Percentiles rank a stretch among this genome's conserved stretches.
These are phyloP conservation scores for Hystrix cristata DNA, from an alignment of 2,113 vertebrate genomes.

Conservation along the genomic window DNA sequence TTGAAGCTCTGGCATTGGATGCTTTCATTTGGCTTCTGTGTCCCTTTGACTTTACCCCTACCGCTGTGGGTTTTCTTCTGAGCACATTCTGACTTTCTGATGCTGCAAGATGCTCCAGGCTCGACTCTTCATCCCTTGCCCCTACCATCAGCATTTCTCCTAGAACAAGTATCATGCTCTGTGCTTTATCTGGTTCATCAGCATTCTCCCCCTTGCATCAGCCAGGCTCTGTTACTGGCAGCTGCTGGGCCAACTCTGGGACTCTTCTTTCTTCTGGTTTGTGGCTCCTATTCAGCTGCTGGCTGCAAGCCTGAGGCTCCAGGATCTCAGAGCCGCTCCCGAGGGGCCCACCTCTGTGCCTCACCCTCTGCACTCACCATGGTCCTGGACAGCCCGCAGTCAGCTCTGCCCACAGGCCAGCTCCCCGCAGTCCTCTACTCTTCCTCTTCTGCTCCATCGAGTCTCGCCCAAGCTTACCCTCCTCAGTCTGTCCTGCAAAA, in stretches of 20 bases:
- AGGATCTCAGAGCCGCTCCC: background rate
- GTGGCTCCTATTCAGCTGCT: background rate
- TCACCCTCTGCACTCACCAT: no score
- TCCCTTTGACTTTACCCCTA: background rate
- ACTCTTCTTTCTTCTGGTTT: background rate
- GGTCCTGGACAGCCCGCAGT: accelerated
- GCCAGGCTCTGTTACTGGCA: background rate
- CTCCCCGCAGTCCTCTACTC: background rate
- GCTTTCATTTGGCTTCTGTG: background rate
- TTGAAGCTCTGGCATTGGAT: background rate
- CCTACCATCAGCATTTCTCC: background rate
- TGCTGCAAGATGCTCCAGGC: background rate
- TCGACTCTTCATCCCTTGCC: background rate
- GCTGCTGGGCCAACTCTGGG: background rate
- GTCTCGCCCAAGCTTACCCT: background rate
- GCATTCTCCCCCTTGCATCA: background rate
- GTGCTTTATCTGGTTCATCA: background rate
- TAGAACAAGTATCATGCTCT: background rate
- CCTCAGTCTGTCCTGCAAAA: no score
- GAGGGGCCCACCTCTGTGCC: background rate
- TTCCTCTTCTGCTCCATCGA: no score
- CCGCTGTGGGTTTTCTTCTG: background rate
- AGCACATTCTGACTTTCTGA: background rate
- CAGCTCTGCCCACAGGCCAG: background rate
- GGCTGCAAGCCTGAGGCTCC: background rate